Conservation (phyloP, 2,797 vertebrate species). For the Aldrovandia affinis region DNA sequence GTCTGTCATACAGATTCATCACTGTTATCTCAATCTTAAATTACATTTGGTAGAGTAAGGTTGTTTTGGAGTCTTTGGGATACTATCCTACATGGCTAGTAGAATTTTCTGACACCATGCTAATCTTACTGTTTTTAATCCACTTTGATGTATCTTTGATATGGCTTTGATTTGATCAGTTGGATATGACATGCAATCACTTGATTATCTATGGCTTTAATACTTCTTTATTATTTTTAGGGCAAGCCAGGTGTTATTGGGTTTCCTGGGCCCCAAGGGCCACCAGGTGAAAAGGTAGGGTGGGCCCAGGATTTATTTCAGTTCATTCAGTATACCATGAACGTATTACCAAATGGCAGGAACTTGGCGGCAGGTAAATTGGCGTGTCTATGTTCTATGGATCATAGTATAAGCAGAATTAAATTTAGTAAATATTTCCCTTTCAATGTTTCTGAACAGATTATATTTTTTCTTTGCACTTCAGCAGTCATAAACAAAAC, state of each 20-base stretch:
- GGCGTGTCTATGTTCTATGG: background rate
- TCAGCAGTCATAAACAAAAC: no score
- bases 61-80: conserved; percentile 32
- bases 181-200: background rate
- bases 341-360: background rate
- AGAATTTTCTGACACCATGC: background rate
- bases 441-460: background rate
- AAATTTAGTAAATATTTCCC: background rate
- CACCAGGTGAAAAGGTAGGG: conserved; percentile 86
- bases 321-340: background rate
- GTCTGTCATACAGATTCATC: background rate
- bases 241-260: conserved; percentile 88
- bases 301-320: background rate
- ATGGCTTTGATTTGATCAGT: background rate
- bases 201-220: conserved; percentile 25
- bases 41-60: background rate
- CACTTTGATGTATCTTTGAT: background rate
- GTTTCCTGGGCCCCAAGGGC: conserved; percentile 82
- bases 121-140: background rate
- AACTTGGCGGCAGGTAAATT: background rate
- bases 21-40: background rate
- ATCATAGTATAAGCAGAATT: background rate
- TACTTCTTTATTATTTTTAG: conserved; percentile 65
- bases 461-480: no score
- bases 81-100: background rate